Conservation (phyloP, 1,140 invertebrate species). For the Nomia melanderi region DNA sequence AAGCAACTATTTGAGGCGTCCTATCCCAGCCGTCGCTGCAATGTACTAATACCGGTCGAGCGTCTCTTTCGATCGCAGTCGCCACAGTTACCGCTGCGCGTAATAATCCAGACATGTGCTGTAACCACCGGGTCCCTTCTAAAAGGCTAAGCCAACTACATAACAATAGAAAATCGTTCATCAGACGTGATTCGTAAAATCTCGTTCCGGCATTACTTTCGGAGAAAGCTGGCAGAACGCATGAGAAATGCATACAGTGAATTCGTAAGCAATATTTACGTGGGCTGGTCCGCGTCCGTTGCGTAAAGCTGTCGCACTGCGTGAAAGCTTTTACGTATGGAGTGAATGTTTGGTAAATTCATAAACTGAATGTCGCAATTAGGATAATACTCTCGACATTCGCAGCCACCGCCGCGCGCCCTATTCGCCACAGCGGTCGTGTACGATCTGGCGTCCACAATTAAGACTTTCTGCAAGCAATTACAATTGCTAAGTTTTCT, state of each 20-base stretch:
- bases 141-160: slow-evolving; percentile 92
- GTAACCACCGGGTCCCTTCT: slow-evolving; percentile 94
- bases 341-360: slow-evolving; percentile 98
- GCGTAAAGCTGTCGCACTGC: slow-evolving; percentile 88
- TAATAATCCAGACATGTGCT: slow-evolving; percentile 92
- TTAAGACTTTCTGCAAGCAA: slow-evolving; percentile 90
- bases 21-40: slow-evolving; percentile 99
- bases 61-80: slow-evolving; percentile 90
- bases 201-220: no score
- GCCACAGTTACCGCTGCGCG: slow-evolving; percentile 90
- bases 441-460: slow-evolving; percentile 97
- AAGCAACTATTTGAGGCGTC: slow-evolving; percentile 95
- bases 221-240: no score
- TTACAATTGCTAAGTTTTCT: background rate
- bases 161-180: slow-evolving; percentile 38
- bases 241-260: no score
- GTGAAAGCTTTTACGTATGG: slow-evolving; percentile 93
- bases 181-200: background rate
- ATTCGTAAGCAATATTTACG: slow-evolving; percentile 81
- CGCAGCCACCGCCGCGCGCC: slow-evolving; percentile 96
- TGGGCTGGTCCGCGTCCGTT: slow-evolving; percentile 87
- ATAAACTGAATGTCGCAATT: slow-evolving; percentile 97
- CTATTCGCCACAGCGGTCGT: slow-evolving; percentile 97
- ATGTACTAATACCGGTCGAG: slow-evolving; percentile 95
- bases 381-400: slow-evolving; percentile 97